A percentile compares a stretch with the other conserved stretches of the same genome.
Evolutionary conservation across 2,888 invertebrate species (phyloP).

Genomic region (Trichopoda pennipes): DNA sequence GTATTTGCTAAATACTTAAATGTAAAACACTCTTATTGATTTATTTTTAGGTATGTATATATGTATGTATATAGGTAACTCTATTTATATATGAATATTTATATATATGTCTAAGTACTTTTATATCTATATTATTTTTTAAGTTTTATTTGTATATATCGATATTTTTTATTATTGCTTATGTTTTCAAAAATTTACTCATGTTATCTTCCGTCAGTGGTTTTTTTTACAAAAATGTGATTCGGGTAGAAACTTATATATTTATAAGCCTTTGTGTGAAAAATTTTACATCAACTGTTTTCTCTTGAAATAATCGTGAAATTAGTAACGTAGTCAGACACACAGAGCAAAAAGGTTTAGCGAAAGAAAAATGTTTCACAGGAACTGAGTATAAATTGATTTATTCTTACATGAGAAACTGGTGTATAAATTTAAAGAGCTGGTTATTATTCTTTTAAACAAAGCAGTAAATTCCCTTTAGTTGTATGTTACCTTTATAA

Average conservation of each 20-base stretch:
- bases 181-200: slow-evolving; percentile 75
- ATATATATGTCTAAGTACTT: background rate
- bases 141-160: slow-evolving; percentile 51
- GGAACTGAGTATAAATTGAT: too few relatives aligned
- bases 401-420: too few relatives aligned
- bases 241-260: slow-evolving; percentile 42
- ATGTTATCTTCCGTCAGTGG: slow-evolving; percentile 71
- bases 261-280: slow-evolving; percentile 18
- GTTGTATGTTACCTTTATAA: too few relatives aligned
- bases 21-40: slow-evolving; percentile 36
- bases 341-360: too few relatives aligned
- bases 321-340: too few relatives aligned
- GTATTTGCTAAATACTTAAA: slow-evolving; percentile 21
- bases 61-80: slow-evolving; percentile 30
- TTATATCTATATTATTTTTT: background rate
- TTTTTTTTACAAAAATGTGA: slow-evolving; percentile 68
- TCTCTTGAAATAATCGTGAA: too few relatives aligned
- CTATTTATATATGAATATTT: slow-evolving; percentile 24
- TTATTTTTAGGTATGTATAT: slow-evolving; percentile 28
- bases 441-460: too few relatives aligned
- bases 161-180: slow-evolving; percentile 75
- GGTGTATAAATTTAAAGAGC: too few relatives aligned
- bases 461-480: too few relatives aligned
- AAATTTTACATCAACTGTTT: background rate
- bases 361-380: too few relatives aligned